phyloP scores from a whole-genome alignment of 2,888 invertebrate genomes.

The Eupithecia exiguata region DNA sequence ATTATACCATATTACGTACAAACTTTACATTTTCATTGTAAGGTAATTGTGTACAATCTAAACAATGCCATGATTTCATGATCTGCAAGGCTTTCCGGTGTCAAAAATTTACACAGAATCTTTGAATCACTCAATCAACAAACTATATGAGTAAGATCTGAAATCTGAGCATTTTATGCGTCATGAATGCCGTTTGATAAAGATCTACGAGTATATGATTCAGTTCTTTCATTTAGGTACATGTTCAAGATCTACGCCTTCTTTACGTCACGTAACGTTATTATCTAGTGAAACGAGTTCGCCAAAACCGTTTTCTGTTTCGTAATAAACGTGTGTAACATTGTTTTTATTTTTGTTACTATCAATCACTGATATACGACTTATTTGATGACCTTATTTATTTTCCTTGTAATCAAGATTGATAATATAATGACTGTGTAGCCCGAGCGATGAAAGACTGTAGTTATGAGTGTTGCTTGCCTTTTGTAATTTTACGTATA shows the following conservation, averaged over 20 bases:
- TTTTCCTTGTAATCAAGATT: background rate
- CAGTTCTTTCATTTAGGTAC: background rate
- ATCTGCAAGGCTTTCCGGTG: conserved; percentile 19
- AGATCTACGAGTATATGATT: background rate
- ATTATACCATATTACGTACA: background rate
- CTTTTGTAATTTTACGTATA: background rate
- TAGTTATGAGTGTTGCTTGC: background rate
- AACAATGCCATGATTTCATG: conserved; percentile 14
- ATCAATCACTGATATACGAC: background rate
- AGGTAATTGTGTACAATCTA: background rate
- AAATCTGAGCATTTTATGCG: conserved; percentile 10
- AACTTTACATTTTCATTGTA: background rate
- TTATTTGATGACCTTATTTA: background rate
- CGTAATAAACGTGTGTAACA: background rate
- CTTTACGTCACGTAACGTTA: background rate
- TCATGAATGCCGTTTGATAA: background rate
- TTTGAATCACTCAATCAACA: conserved; percentile 29
- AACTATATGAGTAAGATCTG: conserved; percentile 22
- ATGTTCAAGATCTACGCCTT: background rate
- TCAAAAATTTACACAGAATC: conserved; percentile 18
- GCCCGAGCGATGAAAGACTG: background rate
- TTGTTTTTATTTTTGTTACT: background rate
- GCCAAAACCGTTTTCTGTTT: background rate
- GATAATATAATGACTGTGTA: background rate
- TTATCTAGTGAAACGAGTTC: background rate